Percentiles rank a stretch among this genome's conserved stretches.
phyloP scores from a whole-genome alignment of 2,888 invertebrate genomes.

The Diogma glabrata region DNA sequence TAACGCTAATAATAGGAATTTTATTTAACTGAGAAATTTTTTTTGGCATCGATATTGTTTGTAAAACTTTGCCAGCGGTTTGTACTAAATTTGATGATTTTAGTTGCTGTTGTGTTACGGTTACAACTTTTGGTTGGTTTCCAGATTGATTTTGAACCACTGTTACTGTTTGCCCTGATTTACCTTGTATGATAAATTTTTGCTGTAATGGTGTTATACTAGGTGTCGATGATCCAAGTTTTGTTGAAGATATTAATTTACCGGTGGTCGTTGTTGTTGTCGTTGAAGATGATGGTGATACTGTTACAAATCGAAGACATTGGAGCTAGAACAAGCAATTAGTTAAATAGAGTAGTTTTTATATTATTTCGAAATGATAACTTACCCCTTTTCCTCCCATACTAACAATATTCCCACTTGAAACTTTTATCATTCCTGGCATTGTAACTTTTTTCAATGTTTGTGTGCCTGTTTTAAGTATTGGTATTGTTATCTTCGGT shows the following conservation, averaged over 20 bases:
- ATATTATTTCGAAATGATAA: too few species aligned
- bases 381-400: constrained; percentile 14
- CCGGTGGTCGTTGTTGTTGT: constrained; percentile 23
- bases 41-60: constrained; percentile 27
- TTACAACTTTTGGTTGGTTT: neutral
- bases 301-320: constrained; percentile 53
- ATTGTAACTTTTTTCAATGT: neutral
- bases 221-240: constrained; percentile 12
- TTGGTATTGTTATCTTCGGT: constrained; percentile 3
- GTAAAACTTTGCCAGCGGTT: neutral
- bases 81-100: neutral
- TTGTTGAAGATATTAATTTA: constrained; percentile 20
- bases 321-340: constrained; percentile 34
- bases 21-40: constrained; percentile 32
- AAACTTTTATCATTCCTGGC: neutral
- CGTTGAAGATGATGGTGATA: constrained; percentile 31
- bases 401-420: neutral
- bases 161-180: constrained; percentile 19
- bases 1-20: constrained; percentile 24
- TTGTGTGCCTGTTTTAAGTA: constrained; percentile 3
- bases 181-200: constrained; percentile 22
- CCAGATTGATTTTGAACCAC: constrained; percentile 30
- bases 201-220: constrained; percentile 16
- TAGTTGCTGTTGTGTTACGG: neutral
- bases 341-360: too few species aligned